Base-by-base conservation (phyloP, 30 jellyfish, hydroid and myxozoan genomes). In the Nemopilema nomurai region DNA sequence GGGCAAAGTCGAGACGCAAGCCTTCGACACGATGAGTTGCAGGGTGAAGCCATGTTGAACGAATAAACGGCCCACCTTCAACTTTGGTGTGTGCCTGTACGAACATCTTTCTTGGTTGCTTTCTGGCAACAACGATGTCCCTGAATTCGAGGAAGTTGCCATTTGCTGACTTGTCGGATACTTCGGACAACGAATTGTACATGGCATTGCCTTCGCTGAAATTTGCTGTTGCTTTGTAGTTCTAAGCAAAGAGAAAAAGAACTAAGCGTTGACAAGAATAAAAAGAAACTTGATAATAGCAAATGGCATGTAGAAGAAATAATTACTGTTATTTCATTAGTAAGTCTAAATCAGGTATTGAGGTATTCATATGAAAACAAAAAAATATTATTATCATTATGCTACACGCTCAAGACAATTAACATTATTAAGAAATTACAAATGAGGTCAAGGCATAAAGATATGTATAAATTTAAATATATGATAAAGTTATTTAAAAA, bases 201-300 rank as follows among this genome's bases (percentile, higher is more conserved):
- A 94, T 79, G 22, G 85, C 87, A 18, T 94, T 88, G 49, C 97
- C 99, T 27, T 82, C 87, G 0, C 62, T 69, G 86, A 76, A 87
- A 66, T 89, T 97, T 17, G 97, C 99, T 20, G 99, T 94, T 26
- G 99, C 90, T 65, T 94, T 94, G 88, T 79, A 89, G 33, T 90
- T 74, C 99, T 94, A 50, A 8, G 26, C 68, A 27, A 76, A 18
- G 8, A 29, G n/a, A 62, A 74, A 28, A 63, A n/a, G 25, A 33
- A 32, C 13, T 23, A 31, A 77, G 19, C 4, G 1, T 13, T n/a
- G 51, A 22, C 67, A 30, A 9, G 0, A 64, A 41, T 19, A 28
- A 17, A 9, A 32, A 13, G 63, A 49, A 23, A 31, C 17, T 25
- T 78, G 68, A 13, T 13, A 17, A 3, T 51, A 51, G 20, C 67